Evolutionary conservation across 2,888 invertebrate species (phyloP), one percentile per base, ranked within the genome.

Genomic region (Conops quadrifasciatus): DNA sequence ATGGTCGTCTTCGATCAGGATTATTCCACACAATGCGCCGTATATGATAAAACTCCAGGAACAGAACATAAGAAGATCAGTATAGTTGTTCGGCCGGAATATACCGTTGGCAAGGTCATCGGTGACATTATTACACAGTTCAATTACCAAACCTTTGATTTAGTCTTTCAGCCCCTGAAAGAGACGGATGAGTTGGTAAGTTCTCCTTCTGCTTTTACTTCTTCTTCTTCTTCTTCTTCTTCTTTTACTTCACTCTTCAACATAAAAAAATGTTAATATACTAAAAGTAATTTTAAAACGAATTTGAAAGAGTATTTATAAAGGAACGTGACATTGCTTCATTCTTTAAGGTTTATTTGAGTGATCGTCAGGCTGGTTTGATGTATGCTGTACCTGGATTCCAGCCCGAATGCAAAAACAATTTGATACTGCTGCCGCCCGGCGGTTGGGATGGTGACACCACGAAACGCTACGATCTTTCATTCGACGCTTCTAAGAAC

Each of bases 11-110:
- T 77, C 71, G 80, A 81, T 64, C 78, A 79, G 67, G 79, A 78
- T 53, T 78, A 71, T 72, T 77, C 78, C 72, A 80, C 82, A 72
- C 81, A 83, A 73, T 85, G 84, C 76, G 83, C 80, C 59, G 84
- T 86, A 59, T 79, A 80, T 74, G 85, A 86, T 75, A 84, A 82
- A 75, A 83, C 84, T 70, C 84, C 84, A 43, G 79, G 80, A 66
- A 82, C 86, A 36, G 82, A 81, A 71, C 82, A 83, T 68, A 85
- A 83, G 75, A 86, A 83, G 78, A 83, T 85, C 68, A 83, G 78
- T 73, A 77, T 86, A 56, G 80, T 85, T 30, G 84, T 85, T 9
- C 82, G 84, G 19, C 79, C 82, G 30, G 79, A 79, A 28, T 81
- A 80, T 53, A 85, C 83, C 36, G 83, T 86, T 30, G 78, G 79